Base-by-base conservation (phyloP, 2,888 invertebrate species). In the Eledone cirrhosa region DNA sequence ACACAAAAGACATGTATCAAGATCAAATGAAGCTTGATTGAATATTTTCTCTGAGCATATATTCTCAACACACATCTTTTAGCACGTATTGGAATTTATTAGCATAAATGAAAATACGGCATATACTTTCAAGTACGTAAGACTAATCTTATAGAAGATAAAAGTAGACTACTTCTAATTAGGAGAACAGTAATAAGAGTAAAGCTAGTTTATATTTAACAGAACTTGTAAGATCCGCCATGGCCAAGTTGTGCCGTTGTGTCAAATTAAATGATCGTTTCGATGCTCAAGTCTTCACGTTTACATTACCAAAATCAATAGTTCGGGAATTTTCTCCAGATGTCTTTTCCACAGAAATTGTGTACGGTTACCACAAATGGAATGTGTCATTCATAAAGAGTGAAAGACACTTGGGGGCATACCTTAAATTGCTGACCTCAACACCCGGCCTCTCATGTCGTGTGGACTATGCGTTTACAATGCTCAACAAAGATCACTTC, bases 211-310 rank as follows among this genome's bases (percentile, higher is more conserved):
- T 4, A 24, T 65, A 13, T 65, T 29, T 67, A 67, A 27, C 13
- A n/a, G n/a, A 27, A 72, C 29, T 72, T n/a, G 11, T 41, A 41
- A 41, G 8, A n/a, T 78, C 24, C 27, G 79, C 75, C 22, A 89
- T 89, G 89, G 89, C 89, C 24, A 88, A 87, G 79, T 83, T 90
- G 53, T 89, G 95, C 92, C 94, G 95, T 90, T 94, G 95, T 91
- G 94, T 95, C 91, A 94, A 94, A 92, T 93, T 95, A 84, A 94
- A 94, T 88, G 95, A 95, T 92, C 93, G 95, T 90, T 94, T 94
- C 91, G 94, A 95, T 92, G 94, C 95, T 84, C 94, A 95, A 91
- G 94, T 95, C 86, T 95, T 95, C 92, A 95, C 95, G 81, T 95
- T 95, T 91, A 94, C 95, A 87, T 94, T 95, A 85, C 95, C 95